Evolutionary conservation across 1,140 invertebrate genomes (phyloP).

Genomic region (Mya arenaria): DNA sequence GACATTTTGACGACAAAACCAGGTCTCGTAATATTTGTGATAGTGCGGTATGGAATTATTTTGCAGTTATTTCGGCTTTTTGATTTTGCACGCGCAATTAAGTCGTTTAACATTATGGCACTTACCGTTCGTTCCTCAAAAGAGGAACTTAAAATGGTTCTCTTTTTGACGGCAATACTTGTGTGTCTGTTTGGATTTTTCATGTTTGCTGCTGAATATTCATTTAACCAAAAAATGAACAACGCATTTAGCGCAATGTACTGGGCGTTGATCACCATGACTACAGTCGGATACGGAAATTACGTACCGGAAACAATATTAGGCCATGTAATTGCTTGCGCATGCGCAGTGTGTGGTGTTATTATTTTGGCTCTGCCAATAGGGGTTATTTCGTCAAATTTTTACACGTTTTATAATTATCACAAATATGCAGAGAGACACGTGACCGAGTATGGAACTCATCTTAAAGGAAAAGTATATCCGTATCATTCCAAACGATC

Average conservation of each 20-base stretch:
- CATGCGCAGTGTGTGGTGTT: conserved; percentile 98
- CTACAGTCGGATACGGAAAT: conserved; percentile 81
- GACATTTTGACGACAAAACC: not conserved
- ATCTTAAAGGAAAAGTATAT: not conserved
- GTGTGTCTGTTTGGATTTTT: conserved; percentile 7
- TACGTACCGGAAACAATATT: conserved; percentile 43
- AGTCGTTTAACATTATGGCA: conserved; percentile 1
- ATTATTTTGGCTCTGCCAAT: conserved; percentile 99
- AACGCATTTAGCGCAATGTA: conserved; percentile 61
- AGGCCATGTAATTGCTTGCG: conserved; percentile 60
- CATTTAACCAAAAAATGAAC: not conserved
- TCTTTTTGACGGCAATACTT: conserved; percentile 4
- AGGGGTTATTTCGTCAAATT: conserved; percentile 77
- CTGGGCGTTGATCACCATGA: conserved; percentile 82
- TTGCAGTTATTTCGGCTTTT: not conserved
- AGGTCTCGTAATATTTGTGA: not conserved
- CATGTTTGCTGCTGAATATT: conserved; percentile 10
- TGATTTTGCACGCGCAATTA: not conserved
- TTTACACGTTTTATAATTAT: conserved; percentile 75
- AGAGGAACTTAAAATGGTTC: conserved; percentile 8
- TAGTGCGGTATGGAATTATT: not conserved
- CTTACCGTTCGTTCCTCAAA: conserved; percentile 7
- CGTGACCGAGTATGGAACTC: not conserved
- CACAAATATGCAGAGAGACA: conserved; percentile 6
- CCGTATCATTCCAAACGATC: too few relatives aligned